Evolutionary conservation across 1,140 invertebrate species (phyloP).

Genomic region (Eriocheir sinensis): DNA sequence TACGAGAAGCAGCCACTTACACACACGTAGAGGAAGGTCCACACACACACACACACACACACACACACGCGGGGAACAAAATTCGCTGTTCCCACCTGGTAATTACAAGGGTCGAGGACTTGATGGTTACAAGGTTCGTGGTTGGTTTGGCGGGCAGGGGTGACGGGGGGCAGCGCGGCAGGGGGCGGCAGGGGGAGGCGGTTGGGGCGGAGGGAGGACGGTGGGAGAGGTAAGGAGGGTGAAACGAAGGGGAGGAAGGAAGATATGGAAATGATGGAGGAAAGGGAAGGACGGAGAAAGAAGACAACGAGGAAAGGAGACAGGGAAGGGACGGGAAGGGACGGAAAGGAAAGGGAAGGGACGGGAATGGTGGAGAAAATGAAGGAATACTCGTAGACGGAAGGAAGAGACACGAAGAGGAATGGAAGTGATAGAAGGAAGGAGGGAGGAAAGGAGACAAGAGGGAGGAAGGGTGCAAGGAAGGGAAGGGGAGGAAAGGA

Average conservation of each 20-base stretch:
- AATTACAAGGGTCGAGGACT: neutral
- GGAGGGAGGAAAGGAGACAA: neutral
- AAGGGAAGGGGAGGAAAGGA: neutral
- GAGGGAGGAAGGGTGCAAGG: neutral
- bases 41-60: neutral
- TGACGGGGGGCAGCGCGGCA: neutral
- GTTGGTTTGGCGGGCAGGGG: neutral
- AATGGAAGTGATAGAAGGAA: no score
- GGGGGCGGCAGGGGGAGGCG: neutral
- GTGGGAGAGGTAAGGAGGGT: neutral
- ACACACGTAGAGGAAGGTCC: no score
- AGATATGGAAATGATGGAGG: neutral
- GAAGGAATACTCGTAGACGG: no score
- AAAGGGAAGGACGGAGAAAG: no score
- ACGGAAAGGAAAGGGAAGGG: no score
- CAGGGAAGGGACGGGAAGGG: no score
- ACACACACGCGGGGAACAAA: neutral
- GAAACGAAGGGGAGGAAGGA: neutral
- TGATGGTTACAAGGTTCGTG: constrained; percentile 8
- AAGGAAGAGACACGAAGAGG: no score
- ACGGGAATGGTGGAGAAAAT: no score
- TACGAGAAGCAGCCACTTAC: neutral
- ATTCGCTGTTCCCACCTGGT: neutral
- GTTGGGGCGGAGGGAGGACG: neutral
- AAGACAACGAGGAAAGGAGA: no score